phyloP scores from a whole-genome alignment of 64 coral and sea anemone genomes.

The Montipora cactus region DNA sequence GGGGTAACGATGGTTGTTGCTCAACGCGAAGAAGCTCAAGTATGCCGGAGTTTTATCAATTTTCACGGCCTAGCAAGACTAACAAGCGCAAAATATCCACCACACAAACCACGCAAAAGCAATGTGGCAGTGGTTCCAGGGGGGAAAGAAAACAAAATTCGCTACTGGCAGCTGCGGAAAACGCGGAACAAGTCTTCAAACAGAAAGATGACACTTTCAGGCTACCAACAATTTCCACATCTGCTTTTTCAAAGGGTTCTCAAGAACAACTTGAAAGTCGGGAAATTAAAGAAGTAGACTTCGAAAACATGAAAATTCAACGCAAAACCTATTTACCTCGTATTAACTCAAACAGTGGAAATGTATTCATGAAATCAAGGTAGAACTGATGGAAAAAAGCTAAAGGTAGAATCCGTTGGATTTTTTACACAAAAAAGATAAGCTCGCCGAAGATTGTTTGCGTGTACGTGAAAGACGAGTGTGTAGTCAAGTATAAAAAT shows the following conservation, averaged over 20 bases:
- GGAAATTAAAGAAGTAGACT: not conserved
- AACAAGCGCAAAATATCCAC: not conserved
- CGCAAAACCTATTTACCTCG: constrained; percentile 61
- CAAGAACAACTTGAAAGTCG: not conserved
- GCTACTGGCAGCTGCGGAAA: not conserved
- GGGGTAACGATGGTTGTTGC: not conserved
- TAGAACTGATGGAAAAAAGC: not conserved
- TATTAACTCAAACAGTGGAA: constrained; percentile 42
- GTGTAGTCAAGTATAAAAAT: constrained; percentile 15
- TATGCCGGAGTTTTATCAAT: constrained; percentile 63
- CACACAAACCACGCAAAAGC: not conserved
- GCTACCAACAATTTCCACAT: not conserved
- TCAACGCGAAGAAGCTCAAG: constrained; percentile 42
- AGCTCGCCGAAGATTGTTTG: not conserved
- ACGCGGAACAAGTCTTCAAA: not conserved
- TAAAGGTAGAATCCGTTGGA: too few relatives aligned
- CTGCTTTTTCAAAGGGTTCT: not conserved
- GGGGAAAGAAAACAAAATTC: not conserved
- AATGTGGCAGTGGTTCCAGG: not conserved
- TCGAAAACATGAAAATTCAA: constrained; percentile 4
- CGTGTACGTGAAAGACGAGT: not conserved
- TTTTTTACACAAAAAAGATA: too few relatives aligned
- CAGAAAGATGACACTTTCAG: constrained; percentile 2
- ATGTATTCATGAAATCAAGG: constrained; percentile 31
- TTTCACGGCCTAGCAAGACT: not conserved